Evolutionary conservation across 2,888 invertebrate species (phyloP), one percentile per base, ranked within the genome.

Genomic region (Seira musarum): DNA sequence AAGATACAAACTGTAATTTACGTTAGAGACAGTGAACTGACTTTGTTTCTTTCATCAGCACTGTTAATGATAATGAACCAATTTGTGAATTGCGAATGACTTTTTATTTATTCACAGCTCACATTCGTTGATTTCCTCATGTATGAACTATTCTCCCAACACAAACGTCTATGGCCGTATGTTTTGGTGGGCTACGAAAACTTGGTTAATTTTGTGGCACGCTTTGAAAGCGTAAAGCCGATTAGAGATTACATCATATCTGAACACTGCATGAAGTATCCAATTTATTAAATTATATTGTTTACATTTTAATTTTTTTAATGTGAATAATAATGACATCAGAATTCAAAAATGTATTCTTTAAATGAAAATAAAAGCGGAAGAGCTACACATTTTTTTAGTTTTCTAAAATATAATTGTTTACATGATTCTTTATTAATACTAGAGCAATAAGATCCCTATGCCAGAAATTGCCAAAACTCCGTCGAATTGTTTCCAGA

Each of bases 401-500:
- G n/a, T n/a, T n/a, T n/a, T n/a, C n/a, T n/a, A n/a, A n/a, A n/a
- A n/a, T n/a, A n/a, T n/a, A n/a, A n/a, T n/a, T n/a, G n/a, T n/a
- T n/a, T n/a, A n/a, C n/a, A n/a, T n/a, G n/a, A n/a, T n/a, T n/a
- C n/a, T n/a, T n/a, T n/a, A n/a, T n/a, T n/a, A n/a, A n/a, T n/a
- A n/a, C n/a, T n/a, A n/a, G n/a, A n/a, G n/a, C n/a, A n/a, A n/a
- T n/a, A n/a, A 94, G 0, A 91, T 93, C 61, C 92, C 91, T 0
- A 88, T 75, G 0, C 95, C 94, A 35, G 91, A 90, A 6, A 96
- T 90, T 25, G 93, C 88, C 78, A 94, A 88, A 85, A 92, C 92
- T 0, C 91, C 94, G 93, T 53, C 96, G 90, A 21, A 95, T 87
- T 1, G 96, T 95, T 77, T 93, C 93, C 87, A 71, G 25, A 21